phyloP scores from a whole-genome alignment of 2,113 vertebrate genomes.

The Felis catus region DNA sequence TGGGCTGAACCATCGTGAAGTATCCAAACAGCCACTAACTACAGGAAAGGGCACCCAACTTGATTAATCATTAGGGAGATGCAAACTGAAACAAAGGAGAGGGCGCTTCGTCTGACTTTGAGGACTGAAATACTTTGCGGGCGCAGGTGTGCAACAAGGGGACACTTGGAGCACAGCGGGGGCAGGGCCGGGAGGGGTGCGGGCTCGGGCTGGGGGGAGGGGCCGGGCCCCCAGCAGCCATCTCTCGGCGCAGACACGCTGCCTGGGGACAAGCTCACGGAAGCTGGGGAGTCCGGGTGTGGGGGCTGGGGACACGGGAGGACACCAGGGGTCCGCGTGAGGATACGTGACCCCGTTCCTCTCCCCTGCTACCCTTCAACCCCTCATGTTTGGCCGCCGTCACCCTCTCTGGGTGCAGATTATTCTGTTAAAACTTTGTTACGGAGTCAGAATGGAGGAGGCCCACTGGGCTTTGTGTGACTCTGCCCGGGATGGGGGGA shows the following conservation, averaged over 20 bases:
- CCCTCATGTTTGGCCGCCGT: rapidly evolving
- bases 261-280: not conserved
- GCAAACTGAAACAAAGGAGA: not conserved
- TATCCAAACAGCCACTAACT: not conserved
- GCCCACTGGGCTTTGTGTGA: not conserved
- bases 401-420: not conserved
- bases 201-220: rapidly evolving
- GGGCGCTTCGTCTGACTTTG: too few relatives aligned
- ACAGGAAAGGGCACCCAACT: too few relatives aligned
- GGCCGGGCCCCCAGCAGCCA: not conserved
- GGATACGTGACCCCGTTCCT: rapidly evolving
- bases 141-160: too few relatives aligned
- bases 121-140: rapidly evolving
- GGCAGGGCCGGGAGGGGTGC: rapidly evolving
- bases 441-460: not conserved
- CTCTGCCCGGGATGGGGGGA: too few relatives aligned
- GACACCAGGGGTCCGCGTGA: not conserved
- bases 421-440: not conserved
- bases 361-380: not conserved
- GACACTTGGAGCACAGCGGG: rapidly evolving
- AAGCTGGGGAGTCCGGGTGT: not conserved
- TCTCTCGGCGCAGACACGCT: rapidly evolving
- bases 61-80: too few relatives aligned
- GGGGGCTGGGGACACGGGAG: not conserved
- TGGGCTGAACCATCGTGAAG: too few relatives aligned